These are phyloP conservation scores for Neosilurus hyrtlii DNA, from an alignment of 2,797 vertebrate genomes.

Conservation along the genomic window DNA sequence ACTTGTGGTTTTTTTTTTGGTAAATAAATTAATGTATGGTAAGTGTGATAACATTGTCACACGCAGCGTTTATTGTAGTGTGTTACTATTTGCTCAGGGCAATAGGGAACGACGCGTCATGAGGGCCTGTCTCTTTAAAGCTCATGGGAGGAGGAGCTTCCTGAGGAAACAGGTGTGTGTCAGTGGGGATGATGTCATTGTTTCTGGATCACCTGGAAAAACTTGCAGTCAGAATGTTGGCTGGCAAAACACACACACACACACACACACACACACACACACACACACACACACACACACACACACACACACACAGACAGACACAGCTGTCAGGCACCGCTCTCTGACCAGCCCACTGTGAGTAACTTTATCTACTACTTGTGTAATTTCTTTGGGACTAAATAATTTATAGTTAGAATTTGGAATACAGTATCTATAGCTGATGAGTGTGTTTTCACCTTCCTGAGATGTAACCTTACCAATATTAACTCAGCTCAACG, in stretches of 20 bases:
- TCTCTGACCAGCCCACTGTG: constrained; percentile 38
- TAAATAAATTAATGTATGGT: neutral
- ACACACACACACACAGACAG: constrained; percentile 37
- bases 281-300: constrained; percentile 38
- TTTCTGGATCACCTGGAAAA: constrained; percentile 71
- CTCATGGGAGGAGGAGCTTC: constrained; percentile 57
- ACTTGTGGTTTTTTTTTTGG: neutral
- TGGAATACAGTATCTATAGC: neutral
- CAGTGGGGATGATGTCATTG: constrained; percentile 73
- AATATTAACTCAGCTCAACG: constrained; percentile 7
- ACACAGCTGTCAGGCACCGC: constrained; percentile 43
- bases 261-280: constrained; percentile 38
- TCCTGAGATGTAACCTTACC: neutral
- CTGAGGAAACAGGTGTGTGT: constrained; percentile 73
- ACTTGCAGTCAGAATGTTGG: constrained; percentile 42
- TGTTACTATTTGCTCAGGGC: neutral
- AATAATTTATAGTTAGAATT: neutral
- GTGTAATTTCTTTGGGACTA: constrained; percentile 8
- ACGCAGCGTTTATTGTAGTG: neutral
- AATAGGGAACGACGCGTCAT: neutral
- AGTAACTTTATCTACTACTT: constrained; percentile 8
- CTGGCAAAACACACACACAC: constrained; percentile 44
- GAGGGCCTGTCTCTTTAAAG: constrained; percentile 57
- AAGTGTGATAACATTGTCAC: neutral
- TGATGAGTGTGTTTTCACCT: constrained; percentile 33